A percentile compares a stretch with the other conserved stretches of the same genome.
Conservation (phyloP, 2,888 invertebrate species). For the Hydraecia micacea region DNA sequence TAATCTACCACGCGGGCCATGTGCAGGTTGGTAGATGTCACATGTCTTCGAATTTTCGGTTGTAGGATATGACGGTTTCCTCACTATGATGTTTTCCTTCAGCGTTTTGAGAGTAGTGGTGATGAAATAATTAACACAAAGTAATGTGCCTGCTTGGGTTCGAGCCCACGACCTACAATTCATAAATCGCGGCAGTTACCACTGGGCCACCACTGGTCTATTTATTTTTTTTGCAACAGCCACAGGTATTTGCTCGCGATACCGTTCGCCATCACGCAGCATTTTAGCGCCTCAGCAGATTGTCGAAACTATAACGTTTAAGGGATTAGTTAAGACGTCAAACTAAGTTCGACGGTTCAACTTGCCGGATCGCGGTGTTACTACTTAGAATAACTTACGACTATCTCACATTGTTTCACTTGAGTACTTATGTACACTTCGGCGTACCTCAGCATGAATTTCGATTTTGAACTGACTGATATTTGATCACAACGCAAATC, state of each 20-base stretch:
- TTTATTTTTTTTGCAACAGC: not conserved
- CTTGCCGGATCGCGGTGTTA: slow-evolving; percentile 51
- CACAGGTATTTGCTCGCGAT: not conserved
- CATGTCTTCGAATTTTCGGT: too few species aligned
- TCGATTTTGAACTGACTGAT: not conserved
- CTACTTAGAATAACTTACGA: slow-evolving; percentile 54
- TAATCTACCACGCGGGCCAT: too few species aligned
- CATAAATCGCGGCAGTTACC: not conserved
- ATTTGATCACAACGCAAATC: not conserved
- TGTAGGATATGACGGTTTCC: too few species aligned
- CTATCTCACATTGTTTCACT: slow-evolving; percentile 47
- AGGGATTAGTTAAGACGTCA: slow-evolving; percentile 58
- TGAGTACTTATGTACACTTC: slow-evolving; percentile 15
- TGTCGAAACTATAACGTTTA: slow-evolving; percentile 57
- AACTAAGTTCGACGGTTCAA: slow-evolving; percentile 57
- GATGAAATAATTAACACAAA: too few species aligned
- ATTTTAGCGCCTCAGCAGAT: slow-evolving; percentile 37
- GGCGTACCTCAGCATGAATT: not conserved
- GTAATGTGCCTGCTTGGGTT: not conserved
- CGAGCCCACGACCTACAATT: not conserved
- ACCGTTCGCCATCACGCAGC: not conserved
- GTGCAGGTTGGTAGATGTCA: too few species aligned
- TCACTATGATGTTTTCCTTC: too few species aligned
- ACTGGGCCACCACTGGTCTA: not conserved
- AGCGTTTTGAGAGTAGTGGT: too few species aligned